phyloP scores from a whole-genome alignment of 2,113 vertebrate genomes.

The Myodes glareolus region DNA sequence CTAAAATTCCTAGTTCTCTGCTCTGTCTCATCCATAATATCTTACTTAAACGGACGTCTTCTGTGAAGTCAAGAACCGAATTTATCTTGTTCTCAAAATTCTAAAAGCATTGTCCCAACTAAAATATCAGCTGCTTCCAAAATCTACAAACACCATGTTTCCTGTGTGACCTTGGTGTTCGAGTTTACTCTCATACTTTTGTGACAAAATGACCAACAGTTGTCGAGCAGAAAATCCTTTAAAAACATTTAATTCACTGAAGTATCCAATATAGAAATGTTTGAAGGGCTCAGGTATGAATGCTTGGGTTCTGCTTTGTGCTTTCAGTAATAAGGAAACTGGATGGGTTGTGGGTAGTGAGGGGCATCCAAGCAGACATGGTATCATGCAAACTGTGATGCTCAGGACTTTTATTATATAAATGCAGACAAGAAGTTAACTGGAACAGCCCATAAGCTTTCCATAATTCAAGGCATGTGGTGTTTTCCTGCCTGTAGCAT shows the following conservation, averaged over 20 bases:
- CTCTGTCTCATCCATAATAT: not conserved
- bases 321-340: not conserved
- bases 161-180: conserved; percentile 6
- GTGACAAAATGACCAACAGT: not conserved
- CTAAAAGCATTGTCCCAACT: conserved; percentile 46
- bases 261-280: not conserved
- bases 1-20: conserved; percentile 28
- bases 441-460: not conserved
- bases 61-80: not conserved
- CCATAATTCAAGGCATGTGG: not conserved
- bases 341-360: not conserved
- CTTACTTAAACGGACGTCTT: conserved; percentile 33
- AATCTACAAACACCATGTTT: not conserved
- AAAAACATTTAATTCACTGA: not conserved
- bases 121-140: conserved; percentile 44
- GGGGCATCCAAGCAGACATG: not conserved
- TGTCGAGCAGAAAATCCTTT: not conserved
- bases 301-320: not conserved
- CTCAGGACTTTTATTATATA: conserved; percentile 10
- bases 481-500: not conserved
- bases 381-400: not conserved
- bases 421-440: conserved; percentile 5
- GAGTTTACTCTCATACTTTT: not conserved
- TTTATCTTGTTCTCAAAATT: not conserved
- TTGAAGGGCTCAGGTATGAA: conserved; percentile 12